phyloP scores from a whole-genome alignment of 2,888 invertebrate species.

The Drosophila paramelanica region DNA sequence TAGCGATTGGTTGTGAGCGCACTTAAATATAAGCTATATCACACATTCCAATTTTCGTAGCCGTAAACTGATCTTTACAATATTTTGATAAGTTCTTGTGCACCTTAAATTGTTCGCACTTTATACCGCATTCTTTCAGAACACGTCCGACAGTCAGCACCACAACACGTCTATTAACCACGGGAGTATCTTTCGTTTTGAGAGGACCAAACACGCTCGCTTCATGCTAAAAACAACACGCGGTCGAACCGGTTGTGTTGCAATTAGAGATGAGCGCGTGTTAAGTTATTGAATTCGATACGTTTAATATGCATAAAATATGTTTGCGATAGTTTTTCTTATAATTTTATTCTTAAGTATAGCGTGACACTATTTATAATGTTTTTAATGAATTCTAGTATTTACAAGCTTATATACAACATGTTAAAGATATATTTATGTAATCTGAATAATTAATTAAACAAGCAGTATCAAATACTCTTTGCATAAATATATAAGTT shows the following conservation, averaged over 20 bases:
- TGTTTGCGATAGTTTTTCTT: too few relatives aligned
- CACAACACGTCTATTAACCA: conserved; percentile 66
- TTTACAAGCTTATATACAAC: too few relatives aligned
- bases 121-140: conserved; percentile 40
- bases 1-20: not conserved
- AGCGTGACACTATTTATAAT: too few relatives aligned
- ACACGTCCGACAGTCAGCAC: conserved; percentile 76
- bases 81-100: conserved; percentile 22
- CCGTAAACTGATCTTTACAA: conserved; percentile 7
- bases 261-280: conserved; percentile 44
- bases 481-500: too few relatives aligned
- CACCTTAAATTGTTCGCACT: conserved; percentile 29
- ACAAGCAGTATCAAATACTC: too few relatives aligned
- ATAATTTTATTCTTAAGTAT: too few relatives aligned
- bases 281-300: not conserved
- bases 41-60: conserved; percentile 1
- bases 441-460: too few relatives aligned
- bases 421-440: too few relatives aligned
- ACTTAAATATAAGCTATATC: conserved; percentile 3
- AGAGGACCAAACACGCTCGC: conserved; percentile 47
- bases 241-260: conserved; percentile 66
- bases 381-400: too few relatives aligned
- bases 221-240: conserved; percentile 77
- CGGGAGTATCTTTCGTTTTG: conserved; percentile 55
- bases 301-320: not conserved